Evolutionary conservation across 2,113 vertebrate species (phyloP).

Genomic region (Bolborhynchus lineola): DNA sequence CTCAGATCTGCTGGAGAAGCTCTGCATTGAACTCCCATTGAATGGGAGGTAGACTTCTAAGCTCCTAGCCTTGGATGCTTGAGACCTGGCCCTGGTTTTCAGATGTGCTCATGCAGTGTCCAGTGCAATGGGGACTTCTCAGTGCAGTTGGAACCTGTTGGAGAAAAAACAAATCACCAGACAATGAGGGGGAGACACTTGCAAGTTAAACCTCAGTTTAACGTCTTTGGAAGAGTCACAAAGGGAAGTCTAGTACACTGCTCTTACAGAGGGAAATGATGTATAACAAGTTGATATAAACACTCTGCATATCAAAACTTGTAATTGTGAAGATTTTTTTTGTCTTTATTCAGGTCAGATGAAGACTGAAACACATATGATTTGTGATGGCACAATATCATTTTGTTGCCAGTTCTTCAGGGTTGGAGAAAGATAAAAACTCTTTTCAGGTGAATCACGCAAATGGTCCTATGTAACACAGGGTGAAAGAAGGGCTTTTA

Average conservation of each 20-base stretch:
- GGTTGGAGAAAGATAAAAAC: background rate
- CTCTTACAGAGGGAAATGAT: background rate
- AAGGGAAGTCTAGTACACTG: background rate
- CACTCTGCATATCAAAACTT: background rate
- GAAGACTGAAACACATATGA: background rate
- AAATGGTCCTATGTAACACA: background rate
- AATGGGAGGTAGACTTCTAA: background rate
- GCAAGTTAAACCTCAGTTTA: background rate
- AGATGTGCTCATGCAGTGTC: background rate
- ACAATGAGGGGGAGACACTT: accelerated
- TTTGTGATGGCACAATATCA: background rate
- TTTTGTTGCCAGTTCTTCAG: background rate
- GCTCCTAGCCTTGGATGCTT: background rate
- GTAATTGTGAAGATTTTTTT: background rate
- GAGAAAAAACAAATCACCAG: background rate
- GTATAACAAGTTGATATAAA: background rate
- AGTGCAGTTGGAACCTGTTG: background rate
- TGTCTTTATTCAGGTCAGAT: background rate
- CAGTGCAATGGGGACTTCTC: background rate
- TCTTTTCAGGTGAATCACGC: background rate
- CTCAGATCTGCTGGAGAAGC: background rate
- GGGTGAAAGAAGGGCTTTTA: background rate
- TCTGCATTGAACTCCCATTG: background rate
- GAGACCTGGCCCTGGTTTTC: background rate
- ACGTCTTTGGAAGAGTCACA: background rate